A percentile compares a stretch with the other conserved stretches of the same genome.
Evolutionary conservation across 35 echinoderm and acorn worm genomes (phyloP).

Genomic region (Nesometra sesokonis): DNA sequence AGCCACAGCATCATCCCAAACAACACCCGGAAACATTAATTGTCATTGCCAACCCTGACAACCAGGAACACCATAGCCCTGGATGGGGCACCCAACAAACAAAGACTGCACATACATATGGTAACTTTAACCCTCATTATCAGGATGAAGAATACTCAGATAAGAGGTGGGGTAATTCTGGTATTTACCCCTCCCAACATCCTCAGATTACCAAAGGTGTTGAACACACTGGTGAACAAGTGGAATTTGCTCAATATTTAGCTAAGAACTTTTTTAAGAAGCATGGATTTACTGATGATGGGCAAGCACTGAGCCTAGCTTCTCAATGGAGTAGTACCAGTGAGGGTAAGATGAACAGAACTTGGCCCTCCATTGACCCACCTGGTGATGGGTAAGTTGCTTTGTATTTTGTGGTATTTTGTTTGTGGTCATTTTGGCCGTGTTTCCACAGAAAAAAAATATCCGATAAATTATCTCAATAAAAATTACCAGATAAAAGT

Average conservation of each 20-base stretch:
- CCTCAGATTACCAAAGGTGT: background rate
- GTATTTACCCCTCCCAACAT: background rate
- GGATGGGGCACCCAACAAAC: background rate
- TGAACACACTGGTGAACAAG: background rate
- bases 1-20: background rate
- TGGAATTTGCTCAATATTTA: background rate
- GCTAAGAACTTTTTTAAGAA: background rate
- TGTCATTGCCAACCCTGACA: background rate
- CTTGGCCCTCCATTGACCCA: background rate
- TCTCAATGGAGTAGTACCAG: background rate
- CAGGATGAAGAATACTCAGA: background rate
- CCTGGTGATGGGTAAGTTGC: background rate
- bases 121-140: background rate
- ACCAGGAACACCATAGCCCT: background rate
- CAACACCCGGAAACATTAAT: background rate
- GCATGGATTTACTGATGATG: background rate
- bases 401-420: too few species aligned
- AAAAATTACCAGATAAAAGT: too few species aligned
- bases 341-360: background rate
- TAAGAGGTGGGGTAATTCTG: background rate
- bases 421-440: too few species aligned
- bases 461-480: too few species aligned
- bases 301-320: background rate
- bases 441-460: too few species aligned
- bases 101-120: background rate